Conservation (phyloP, 2,797 vertebrate genomes). For the Hoplostethus atlanticus region DNA sequence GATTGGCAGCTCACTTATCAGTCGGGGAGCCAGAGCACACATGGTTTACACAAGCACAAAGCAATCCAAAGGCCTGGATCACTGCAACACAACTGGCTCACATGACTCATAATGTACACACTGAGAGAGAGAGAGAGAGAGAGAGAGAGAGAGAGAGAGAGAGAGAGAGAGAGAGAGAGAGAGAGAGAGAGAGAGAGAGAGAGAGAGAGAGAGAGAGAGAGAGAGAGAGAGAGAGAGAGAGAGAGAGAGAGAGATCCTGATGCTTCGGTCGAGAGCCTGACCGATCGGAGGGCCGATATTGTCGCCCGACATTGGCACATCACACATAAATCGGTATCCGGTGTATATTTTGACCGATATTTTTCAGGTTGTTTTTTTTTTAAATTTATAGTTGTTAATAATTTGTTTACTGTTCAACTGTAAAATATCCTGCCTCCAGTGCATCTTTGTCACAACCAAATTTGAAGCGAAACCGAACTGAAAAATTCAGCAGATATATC, state of each 20-base stretch:
- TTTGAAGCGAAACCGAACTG: no score
- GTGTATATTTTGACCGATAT: no score
- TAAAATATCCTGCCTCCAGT: no score
- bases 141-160: constrained; percentile 6
- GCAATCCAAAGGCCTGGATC: constrained; percentile 70
- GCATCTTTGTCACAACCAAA: no score
- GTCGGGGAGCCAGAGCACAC: constrained; percentile 65
- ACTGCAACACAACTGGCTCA: constrained; percentile 63
- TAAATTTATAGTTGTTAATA: no score
- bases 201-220: not conserved
- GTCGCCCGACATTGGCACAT: no score
- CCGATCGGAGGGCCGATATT: no score
- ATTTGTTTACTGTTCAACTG: no score
- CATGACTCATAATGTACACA: constrained; percentile 75
- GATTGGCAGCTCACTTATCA: constrained; percentile 81
- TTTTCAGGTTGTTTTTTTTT: no score
- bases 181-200: not conserved
- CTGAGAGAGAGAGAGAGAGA: constrained; percentile 35
- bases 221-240: not conserved
- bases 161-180: not conserved
- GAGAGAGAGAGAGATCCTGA: not conserved
- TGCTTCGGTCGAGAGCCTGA: no score
- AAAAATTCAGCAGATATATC: no score
- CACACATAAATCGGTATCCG: no score
- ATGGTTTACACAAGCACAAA: constrained; percentile 79